Base-by-base conservation (phyloP, 2,797 vertebrate species). In the Scarus forsteni region DNA sequence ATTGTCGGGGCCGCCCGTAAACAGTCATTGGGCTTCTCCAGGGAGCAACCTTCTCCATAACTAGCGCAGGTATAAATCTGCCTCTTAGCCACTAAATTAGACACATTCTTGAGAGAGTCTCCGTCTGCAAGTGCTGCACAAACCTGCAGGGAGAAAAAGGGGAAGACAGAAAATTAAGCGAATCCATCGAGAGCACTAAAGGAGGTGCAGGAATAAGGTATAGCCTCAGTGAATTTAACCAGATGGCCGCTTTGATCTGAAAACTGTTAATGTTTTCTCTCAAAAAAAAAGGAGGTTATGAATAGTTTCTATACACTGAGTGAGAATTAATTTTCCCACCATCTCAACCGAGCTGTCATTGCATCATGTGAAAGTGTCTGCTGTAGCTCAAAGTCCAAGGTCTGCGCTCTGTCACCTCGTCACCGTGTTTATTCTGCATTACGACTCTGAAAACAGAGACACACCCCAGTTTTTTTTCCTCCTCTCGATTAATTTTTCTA, bases 11-110 rank as follows among this genome's bases (percentile, higher is more conserved):
- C 84, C 70, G 89, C 90, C 92, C 83, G 86, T 93, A 95, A 95
- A 95, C 92, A 93, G 92, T 93, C 91, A 91, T 87, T 81, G 92
- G 90, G 84, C 93, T 93, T 94, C 94, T 94, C 95, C 45, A 34
- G 92, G 90, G 95, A 93, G 84, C 91, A 85, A 92, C 95, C 95
- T 92, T 92, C 91, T 96, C 90, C 93, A 91, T 94, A 94, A 94
- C 92, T 94, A 96, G 94, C 90, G 88, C 88, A 93, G 92, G 93
- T 92, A 94, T 96, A 96, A 96, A 96, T 96, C 80, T 92, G 92
- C 91, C 88, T 89, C 93, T 94, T 94, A 94, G 88, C 80, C 90
- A 94, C 95, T 95, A 95, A 95, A 96, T 95, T 95, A 93, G 86
- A 89, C 84, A 90, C 85, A 90, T 92, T 90, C 87, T 89, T 89